Conservation (phyloP, 2,113 vertebrate species). For the Chloebia gouldiae region DNA sequence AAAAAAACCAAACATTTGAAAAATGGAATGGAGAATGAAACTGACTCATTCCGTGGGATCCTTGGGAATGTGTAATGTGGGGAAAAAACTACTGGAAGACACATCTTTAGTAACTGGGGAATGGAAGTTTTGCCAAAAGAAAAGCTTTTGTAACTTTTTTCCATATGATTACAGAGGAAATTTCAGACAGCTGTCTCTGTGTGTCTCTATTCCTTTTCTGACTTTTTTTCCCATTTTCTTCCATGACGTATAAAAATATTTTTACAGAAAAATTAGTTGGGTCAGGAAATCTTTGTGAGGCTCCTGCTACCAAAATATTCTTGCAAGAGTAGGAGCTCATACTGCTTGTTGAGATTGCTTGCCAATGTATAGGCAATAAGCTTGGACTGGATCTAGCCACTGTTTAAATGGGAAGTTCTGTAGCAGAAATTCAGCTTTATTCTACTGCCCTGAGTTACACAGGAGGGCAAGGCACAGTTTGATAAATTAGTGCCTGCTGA, state of each 20-base stretch:
- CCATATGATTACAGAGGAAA: not conserved
- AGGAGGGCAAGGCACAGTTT: fast-evolving
- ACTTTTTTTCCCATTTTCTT: not conserved
- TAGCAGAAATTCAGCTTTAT: not conserved
- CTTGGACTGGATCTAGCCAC: not conserved
- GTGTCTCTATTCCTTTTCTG: not conserved
- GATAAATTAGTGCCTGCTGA: not conserved
- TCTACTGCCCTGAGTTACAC: not conserved
- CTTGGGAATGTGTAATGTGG: not conserved
- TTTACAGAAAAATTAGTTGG: not conserved
- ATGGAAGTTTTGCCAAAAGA: not conserved
- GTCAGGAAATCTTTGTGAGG: not conserved
- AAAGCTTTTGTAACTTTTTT: not conserved
- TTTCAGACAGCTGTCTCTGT: not conserved
- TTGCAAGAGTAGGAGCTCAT: not conserved
- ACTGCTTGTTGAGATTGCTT: not conserved
- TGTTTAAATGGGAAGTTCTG: not conserved
- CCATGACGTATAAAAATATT: not conserved
- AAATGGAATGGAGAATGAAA: not conserved
- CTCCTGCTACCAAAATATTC: not conserved
- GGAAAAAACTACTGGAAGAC: not conserved
- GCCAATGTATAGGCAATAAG: not conserved
- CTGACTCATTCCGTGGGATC: constrained; percentile 17
- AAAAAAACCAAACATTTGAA: not conserved
- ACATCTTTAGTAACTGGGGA: not conserved